A percentile compares a stretch with the other conserved stretches of the same genome.
Conservation (phyloP, 2,113 vertebrate genomes). For the Xiphophorus couchianus region DNA sequence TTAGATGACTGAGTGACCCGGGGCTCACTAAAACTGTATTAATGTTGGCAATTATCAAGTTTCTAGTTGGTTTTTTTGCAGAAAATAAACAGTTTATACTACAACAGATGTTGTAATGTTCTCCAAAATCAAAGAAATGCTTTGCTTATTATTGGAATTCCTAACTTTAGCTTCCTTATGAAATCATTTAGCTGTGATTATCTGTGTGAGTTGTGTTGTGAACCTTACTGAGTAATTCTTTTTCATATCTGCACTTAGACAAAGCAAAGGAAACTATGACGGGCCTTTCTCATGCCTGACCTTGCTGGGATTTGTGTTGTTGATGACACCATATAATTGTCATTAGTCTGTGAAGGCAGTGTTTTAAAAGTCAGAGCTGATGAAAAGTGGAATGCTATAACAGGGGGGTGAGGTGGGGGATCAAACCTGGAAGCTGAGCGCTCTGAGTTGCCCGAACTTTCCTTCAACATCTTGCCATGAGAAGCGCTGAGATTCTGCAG, state of each 20-base stretch:
- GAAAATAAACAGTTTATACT: constrained; percentile 17
- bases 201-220: neutral
- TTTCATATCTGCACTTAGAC: neutral
- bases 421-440: constrained; percentile 31
- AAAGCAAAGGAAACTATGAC: neutral
- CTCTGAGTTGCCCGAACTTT: constrained; percentile 54
- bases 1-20: constrained; percentile 31
- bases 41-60: constrained; percentile 40
- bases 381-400: constrained; percentile 49
- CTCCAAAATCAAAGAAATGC: neutral
- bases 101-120: too few species aligned
- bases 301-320: neutral
- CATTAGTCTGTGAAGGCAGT: neutral
- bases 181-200: neutral
- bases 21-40: constrained; percentile 68
- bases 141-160: neutral
- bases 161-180: neutral
- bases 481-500: constrained; percentile 31
- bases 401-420: neutral
- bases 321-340: constrained; percentile 7
- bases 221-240: neutral
- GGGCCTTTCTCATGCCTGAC: neutral
- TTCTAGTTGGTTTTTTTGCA: constrained; percentile 48
- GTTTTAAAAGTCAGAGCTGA: constrained; percentile 22
- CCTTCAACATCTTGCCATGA: constrained; percentile 50